These are phyloP conservation scores for Cyclina sinensis DNA, from an alignment of 1,140 invertebrate genomes.

Conservation along the genomic window DNA sequence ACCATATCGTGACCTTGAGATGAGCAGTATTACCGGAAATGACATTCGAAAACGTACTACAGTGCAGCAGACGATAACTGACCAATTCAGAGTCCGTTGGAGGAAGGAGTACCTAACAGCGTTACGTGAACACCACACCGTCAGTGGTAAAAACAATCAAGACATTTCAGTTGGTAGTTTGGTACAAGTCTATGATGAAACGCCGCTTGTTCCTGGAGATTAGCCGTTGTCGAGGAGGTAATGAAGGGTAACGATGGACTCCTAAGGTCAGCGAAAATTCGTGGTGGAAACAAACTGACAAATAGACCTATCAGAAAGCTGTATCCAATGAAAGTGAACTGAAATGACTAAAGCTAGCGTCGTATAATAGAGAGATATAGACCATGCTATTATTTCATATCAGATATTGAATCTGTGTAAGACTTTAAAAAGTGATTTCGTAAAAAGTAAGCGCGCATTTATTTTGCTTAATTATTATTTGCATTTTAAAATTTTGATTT, in stretches of 20 bases:
- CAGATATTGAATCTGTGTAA: too few species aligned
- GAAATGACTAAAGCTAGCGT: too few species aligned
- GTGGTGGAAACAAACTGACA: background rate
- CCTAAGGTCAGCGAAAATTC: slow-evolving; percentile 16
- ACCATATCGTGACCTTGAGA: background rate
- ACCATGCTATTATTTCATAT: too few species aligned
- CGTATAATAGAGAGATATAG: too few species aligned
- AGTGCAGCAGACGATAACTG: slow-evolving; percentile 1
- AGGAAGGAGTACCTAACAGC: slow-evolving; percentile 49
- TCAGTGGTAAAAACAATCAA: slow-evolving; percentile 46
- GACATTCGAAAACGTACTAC: slow-evolving; percentile 6
- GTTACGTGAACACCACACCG: slow-evolving; percentile 31
- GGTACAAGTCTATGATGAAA: slow-evolving; percentile 45
- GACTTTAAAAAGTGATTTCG: too few species aligned
- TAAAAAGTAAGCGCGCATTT: too few species aligned
- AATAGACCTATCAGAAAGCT: slow-evolving; percentile 38
- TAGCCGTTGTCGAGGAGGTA: slow-evolving; percentile 31
- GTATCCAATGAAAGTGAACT: slow-evolving; percentile 11
- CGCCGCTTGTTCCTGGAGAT: background rate
- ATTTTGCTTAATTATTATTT: too few species aligned
- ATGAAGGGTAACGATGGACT: slow-evolving; percentile 47
- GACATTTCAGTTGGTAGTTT: slow-evolving; percentile 22
- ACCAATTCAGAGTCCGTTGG: slow-evolving; percentile 49
- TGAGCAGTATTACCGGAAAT: background rate
- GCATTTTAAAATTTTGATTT: too few species aligned